Base-by-base conservation (phyloP, 2,797 vertebrate genomes). In the Sylvilagus floridanus region DNA sequence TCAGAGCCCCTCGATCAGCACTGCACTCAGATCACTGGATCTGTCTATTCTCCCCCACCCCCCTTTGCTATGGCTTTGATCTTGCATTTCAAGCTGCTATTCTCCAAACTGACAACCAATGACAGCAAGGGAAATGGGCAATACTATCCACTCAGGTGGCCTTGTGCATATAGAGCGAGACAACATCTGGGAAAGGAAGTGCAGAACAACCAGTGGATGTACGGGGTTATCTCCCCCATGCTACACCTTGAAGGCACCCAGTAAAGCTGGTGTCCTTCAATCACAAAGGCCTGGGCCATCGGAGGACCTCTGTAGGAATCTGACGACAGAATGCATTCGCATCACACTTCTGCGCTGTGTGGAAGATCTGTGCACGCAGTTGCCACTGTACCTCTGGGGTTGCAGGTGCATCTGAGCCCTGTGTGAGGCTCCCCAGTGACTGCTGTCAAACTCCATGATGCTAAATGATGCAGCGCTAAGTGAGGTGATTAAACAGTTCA, bases 381-480 rank as follows among this genome's bases (percentile, higher is more conserved):
- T 72, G 52, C 81, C 35, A 30, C 60, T 0, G 4, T 60, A 66
- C 62, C 91, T 57, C 84, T 16, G 8, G 86, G 42, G 63, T 77
- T 19, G 11, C 35, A 14, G 0, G 0, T 52, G 69, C 90, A 1
- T 22, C 83, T 91, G 94, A 96, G 76, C 30, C 72, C 28, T 71
- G 5, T 37, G n/a, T 19, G 86, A 66, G 93, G 21, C 14, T 57
- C 71, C 0, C 82, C 50, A 13, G 88, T 90, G 4, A 81, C 19
- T 50, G 88, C 57, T 95, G 71, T 95, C 81, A 93, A 88, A 76
- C 17, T 76, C 76, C 30, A 3, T 22, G 6, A 65, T 95, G 82
- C 24, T 96, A 97, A 97, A 97, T 93, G 79, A 93, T 86, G 82
- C 63, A 28, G 68, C 30, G 96, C 92, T 97, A 98, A 97, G 78